phyloP scores from a whole-genome alignment of 2,888 invertebrate species.

The Taphrorychus bicolor region DNA sequence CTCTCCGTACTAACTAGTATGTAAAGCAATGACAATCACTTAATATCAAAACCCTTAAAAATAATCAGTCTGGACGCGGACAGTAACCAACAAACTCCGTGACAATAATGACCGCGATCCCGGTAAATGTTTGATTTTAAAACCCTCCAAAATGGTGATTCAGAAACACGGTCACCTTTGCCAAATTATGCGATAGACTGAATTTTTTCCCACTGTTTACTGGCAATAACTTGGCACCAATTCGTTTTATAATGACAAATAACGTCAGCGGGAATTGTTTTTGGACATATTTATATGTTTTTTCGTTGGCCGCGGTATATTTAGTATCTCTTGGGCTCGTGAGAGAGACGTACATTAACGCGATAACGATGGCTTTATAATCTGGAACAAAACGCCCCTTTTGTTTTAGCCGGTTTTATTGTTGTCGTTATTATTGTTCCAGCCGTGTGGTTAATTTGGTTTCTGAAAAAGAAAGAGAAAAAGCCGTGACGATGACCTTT shows the following conservation, averaged over 20 bases:
- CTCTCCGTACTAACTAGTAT: conserved; percentile 18
- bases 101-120: conserved; percentile 21
- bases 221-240: conserved; percentile 27
- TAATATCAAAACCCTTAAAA: conserved; percentile 23
- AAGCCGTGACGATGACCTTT: neutral
- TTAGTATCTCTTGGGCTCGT: neutral
- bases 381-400: conserved; percentile 1
- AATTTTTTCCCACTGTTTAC: conserved; percentile 35
- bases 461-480: neutral
- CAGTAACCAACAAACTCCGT: conserved; percentile 19
- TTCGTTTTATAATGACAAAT: conserved; percentile 35
- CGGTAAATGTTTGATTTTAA: conserved; percentile 35
- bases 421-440: neutral
- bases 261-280: conserved; percentile 35
- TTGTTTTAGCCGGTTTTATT: neutral
- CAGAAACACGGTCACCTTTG: conserved; percentile 21
- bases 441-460: neutral
- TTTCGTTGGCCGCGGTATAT: conserved; percentile 8
- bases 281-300: conserved; percentile 35
- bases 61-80: conserved; percentile 29
- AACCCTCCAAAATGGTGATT: conserved; percentile 33
- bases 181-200: conserved; percentile 40
- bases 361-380: neutral
- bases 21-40: conserved; percentile 20
- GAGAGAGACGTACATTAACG: neutral